Evolutionary conservation across 1,140 invertebrate species (phyloP).

Genomic region (Branchinecta lynchi): DNA sequence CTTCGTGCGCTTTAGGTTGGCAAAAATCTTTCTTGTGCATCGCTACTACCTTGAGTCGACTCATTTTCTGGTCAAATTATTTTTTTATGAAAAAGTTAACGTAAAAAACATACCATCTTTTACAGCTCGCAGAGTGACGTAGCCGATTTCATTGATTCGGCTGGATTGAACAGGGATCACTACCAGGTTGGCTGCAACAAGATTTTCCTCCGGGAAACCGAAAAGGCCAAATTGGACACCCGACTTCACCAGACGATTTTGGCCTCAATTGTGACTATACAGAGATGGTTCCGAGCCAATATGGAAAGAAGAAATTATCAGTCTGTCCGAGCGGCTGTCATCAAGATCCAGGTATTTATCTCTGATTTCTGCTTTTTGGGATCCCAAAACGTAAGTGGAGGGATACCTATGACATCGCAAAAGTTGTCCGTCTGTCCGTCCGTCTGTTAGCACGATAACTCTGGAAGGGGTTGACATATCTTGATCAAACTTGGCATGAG

Average conservation of each 20-base stretch:
- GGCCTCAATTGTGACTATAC: conserved; percentile 73
- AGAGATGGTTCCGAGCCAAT: conserved; percentile 74
- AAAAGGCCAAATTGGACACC: conserved; percentile 80
- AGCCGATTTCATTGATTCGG: conserved; percentile 53
- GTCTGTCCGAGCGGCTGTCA: conserved; percentile 48
- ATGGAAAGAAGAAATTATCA: conserved; percentile 61
- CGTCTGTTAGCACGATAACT: too few relatives aligned
- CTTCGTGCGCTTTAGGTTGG: too few relatives aligned
- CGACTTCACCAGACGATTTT: conserved; percentile 85
- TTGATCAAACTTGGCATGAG: too few relatives aligned
- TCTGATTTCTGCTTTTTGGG: conserved; percentile 8
- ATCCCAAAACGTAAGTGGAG: not conserved
- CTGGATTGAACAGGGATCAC: conserved; percentile 69
- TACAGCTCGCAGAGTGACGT: conserved; percentile 58
- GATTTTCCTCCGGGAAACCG: conserved; percentile 83
- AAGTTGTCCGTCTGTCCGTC: not conserved
- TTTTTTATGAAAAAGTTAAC: too few relatives aligned
- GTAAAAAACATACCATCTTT: conserved; percentile 11
- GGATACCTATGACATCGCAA: too few relatives aligned
- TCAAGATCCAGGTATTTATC: conserved; percentile 49
- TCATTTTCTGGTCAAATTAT: too few relatives aligned
- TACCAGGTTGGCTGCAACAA: conserved; percentile 82
- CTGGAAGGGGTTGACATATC: too few relatives aligned
- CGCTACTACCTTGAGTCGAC: too few relatives aligned
- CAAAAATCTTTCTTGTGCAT: too few relatives aligned